Evolutionary conservation across 2,888 invertebrate species (phyloP), one percentile per base, ranked within the genome.

Genomic region (Molorchus minor): DNA sequence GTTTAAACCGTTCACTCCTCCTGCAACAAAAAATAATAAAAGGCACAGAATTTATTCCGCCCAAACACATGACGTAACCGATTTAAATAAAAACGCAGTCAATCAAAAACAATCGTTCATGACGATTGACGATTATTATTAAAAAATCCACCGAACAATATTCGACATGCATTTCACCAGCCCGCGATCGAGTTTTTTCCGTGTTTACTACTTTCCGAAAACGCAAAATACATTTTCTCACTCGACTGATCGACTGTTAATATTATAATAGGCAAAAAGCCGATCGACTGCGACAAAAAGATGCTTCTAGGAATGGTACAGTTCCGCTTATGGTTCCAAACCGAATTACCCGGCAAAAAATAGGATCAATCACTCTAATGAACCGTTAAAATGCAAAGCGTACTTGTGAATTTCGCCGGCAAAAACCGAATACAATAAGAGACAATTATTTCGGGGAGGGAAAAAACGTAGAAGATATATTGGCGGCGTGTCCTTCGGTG

Each of bases 401-500:
- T 53, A 58, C 60, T 63, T 63, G 53, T 58, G 60, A 58, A 58
- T 63, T 56, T 60, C 17, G 44, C 15, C 56, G 53, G 44, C 59
- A 41, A 47, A 51, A 25, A 46, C 41, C 40, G 57, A 49, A 53
- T 56, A 64, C 58, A 61, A 61, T 61, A 49, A 64, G 57, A 61
- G 61, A 61, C 61, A 59, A 61, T 61, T 61, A 64, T 64, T 58
- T 56, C 44, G 8, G 56, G 54, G n/a, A n/a, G n/a, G n/a, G n/a
- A n/a, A 58, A 62, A 58, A 64, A 64, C 61, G 43, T 55, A 45
- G 64, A 56, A 61, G 56, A 61, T 56, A 58, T 59, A 64, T 61
- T 59, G 58, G 25, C 8, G 49, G 25, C 51, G 54, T 46, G 62
- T 67, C 61, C 62, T 64, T 58, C 51, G 61, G 53, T 30, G 56